These are phyloP conservation scores for Cygnus buccinator DNA, from an alignment of 2,113 vertebrate species.

Conservation along the genomic window DNA sequence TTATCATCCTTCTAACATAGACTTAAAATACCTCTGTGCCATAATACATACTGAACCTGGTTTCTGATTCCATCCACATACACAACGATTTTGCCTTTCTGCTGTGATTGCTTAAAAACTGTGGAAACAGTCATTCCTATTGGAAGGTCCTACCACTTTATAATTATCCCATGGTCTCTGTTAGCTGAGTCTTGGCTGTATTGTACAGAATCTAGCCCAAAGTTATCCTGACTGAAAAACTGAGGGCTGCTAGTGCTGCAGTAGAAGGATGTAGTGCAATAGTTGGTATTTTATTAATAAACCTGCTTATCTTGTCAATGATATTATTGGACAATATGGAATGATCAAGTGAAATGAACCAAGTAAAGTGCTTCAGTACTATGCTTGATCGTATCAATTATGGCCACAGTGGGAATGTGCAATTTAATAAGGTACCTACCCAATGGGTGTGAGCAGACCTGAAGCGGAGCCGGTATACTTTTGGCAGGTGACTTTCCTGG, in stretches of 20 bases:
- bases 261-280: not conserved
- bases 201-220: not conserved
- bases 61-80: not conserved
- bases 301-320: not conserved
- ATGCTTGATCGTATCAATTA: not conserved
- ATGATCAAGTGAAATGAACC: not conserved
- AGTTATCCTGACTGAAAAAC: not conserved
- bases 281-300: not conserved
- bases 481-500: constrained; percentile 35
- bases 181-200: not conserved
- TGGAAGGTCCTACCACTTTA: not conserved
- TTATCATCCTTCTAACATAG: not conserved
- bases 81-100: not conserved
- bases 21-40: not conserved
- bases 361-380: not conserved
- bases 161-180: not conserved
- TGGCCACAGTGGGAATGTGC: not conserved
- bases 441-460: not conserved
- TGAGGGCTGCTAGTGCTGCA: not conserved
- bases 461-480: constrained; percentile 49
- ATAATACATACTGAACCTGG: not conserved
- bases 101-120: not conserved
- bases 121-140: not conserved
- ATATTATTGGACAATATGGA: not conserved
- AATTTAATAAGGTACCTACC: constrained; percentile 25